Conservation (phyloP, 1,140 invertebrate species). For the Dendrolimus kikuchii region DNA sequence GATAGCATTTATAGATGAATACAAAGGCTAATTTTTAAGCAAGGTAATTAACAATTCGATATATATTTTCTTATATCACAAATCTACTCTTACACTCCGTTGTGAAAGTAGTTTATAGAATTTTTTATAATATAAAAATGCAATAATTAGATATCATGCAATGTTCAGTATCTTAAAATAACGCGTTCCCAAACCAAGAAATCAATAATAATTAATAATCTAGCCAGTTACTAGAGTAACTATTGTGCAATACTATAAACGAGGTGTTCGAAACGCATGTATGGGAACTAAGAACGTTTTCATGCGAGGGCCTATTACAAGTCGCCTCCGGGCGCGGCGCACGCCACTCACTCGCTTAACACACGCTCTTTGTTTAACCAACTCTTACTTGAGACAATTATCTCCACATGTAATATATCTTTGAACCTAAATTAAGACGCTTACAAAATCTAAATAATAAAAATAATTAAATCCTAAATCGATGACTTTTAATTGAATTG, state of each 20-base stretch:
- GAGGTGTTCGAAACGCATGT: conserved; percentile 19
- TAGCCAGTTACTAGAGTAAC: neutral
- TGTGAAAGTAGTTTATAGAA: too few relatives aligned
- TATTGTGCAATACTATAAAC: neutral
- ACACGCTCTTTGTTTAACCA: conserved; percentile 58
- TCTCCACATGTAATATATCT: conserved; percentile 50
- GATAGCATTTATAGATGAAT: too few relatives aligned
- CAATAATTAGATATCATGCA: too few relatives aligned
- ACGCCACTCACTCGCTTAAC: conserved; percentile 45
- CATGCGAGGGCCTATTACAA: conserved; percentile 43
- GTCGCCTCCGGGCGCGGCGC: conserved; percentile 32
- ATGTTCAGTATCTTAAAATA: too few relatives aligned
- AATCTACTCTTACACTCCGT: too few relatives aligned
- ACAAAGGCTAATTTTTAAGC: too few relatives aligned
- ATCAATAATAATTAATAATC: neutral
- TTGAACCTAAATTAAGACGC: neutral
- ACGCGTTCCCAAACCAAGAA: too few relatives aligned
- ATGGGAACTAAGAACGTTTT: conserved; percentile 36
- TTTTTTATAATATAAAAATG: too few relatives aligned
- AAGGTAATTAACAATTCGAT: too few relatives aligned
- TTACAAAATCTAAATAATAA: too few relatives aligned
- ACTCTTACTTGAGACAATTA: conserved; percentile 44
- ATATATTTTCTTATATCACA: too few relatives aligned
- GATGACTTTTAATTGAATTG: conserved; percentile 1
- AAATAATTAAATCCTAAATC: too few relatives aligned